Percentiles rank a stretch among this genome's conserved stretches.
These are phyloP conservation scores for Zeuzera pyrina DNA, from an alignment of 2,888 invertebrate genomes.

Conservation along the genomic window DNA sequence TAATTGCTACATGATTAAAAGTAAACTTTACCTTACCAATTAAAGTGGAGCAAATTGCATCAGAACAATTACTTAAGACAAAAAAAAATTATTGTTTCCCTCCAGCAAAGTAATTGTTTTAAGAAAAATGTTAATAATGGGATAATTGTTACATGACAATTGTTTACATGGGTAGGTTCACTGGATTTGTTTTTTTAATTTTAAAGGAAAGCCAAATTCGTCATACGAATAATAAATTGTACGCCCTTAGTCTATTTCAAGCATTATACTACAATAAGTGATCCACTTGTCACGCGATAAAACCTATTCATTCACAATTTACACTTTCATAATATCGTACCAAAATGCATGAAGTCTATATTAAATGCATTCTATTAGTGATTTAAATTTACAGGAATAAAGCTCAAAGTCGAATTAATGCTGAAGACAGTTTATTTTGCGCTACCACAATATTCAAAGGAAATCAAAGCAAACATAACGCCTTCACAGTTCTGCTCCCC, in stretches of 20 bases:
- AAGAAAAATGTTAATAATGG: slow-evolving; percentile 34
- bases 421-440: slow-evolving; percentile 3
- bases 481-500: slow-evolving; percentile 44
- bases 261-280: slow-evolving; percentile 33
- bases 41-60: slow-evolving; percentile 24
- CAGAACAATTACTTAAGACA: slow-evolving; percentile 18
- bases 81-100: slow-evolving; percentile 33
- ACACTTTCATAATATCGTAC: slow-evolving; percentile 19
- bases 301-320: slow-evolving; percentile 60
- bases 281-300: slow-evolving; percentile 58
- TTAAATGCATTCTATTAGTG: slow-evolving; percentile 4
- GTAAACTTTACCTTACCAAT: neutral
- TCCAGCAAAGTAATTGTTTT: slow-evolving; percentile 50
- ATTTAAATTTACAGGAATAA: slow-evolving; percentile 4
- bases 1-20: neutral
- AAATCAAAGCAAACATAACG: slow-evolving; percentile 62
- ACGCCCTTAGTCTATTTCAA: no score
- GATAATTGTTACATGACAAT: slow-evolving; percentile 29
- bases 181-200: no score
- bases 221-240: no score
- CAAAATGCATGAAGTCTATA: slow-evolving; percentile 9
- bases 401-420: slow-evolving; percentile 10
- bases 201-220: no score
- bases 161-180: slow-evolving; percentile 6
- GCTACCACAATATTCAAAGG: slow-evolving; percentile 25